These are phyloP conservation scores for Sinocyclocheilus rhinocerous DNA, from an alignment of 2,113 vertebrate species.

Conservation along the genomic window DNA sequence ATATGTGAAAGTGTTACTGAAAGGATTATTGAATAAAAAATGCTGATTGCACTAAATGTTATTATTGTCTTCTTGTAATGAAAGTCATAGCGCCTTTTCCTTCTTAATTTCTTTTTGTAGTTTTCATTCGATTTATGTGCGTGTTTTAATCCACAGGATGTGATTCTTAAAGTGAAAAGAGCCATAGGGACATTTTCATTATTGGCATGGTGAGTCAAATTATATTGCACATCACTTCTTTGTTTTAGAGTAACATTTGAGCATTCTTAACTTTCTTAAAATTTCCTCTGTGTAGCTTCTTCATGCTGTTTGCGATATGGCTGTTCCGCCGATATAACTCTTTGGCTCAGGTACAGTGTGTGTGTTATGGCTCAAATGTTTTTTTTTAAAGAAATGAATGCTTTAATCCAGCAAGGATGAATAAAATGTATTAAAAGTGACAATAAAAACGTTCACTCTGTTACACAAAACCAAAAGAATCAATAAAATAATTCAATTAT, in stretches of 20 bases:
- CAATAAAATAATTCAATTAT: too few species aligned
- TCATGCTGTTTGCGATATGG: constrained; percentile 81
- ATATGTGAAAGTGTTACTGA: background rate
- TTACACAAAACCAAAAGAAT: background rate
- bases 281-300: constrained; percentile 64
- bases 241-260: background rate
- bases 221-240: background rate
- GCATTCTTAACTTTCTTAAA: background rate
- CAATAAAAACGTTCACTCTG: background rate
- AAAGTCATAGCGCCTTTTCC: background rate
- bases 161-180: constrained; percentile 77
- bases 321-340: constrained; percentile 76
- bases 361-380: background rate
- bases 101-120: background rate
- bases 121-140: background rate
- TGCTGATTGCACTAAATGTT: background rate
- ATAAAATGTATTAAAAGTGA: background rate
- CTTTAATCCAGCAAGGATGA: background rate
- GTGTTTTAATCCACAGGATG: constrained; percentile 65
- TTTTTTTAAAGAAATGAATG: background rate
- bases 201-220: constrained; percentile 72
- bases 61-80: background rate
- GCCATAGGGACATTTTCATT: constrained; percentile 80
- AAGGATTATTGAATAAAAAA: background rate
- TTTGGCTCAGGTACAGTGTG: constrained; percentile 74